These are phyloP conservation scores for Drosophila helvetica DNA, from an alignment of 2,888 invertebrate genomes.

Conservation along the genomic window DNA sequence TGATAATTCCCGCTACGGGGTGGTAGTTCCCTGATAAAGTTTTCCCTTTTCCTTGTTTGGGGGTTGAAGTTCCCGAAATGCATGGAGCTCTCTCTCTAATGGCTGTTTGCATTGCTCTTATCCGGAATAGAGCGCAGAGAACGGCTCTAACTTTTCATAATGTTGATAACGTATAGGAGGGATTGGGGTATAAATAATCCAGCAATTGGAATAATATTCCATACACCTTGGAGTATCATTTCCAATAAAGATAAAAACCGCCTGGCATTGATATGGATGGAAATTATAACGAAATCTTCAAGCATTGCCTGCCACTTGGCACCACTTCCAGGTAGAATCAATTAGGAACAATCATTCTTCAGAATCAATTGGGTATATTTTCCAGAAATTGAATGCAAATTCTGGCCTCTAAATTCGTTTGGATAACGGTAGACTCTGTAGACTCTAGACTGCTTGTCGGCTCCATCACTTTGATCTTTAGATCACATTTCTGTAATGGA, in stretches of 20 bases:
- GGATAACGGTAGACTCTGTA: too few relatives aligned
- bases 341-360: background rate
- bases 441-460: background rate
- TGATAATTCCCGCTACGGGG: constrained; percentile 28
- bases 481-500: too few relatives aligned
- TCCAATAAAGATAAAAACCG: too few relatives aligned
- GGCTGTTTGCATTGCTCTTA: constrained; percentile 24
- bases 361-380: too few relatives aligned
- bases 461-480: background rate
- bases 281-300: background rate
- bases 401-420: background rate
- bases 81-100: constrained; percentile 21
- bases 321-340: background rate
- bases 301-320: background rate
- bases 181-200: background rate
- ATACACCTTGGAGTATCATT: background rate
- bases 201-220: background rate
- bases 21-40: constrained; percentile 43
- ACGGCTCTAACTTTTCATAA: background rate
- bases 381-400: background rate
- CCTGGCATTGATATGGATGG: background rate
- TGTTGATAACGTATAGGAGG: background rate
- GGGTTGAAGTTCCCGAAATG: constrained; percentile 33
- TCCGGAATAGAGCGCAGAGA: constrained; percentile 1
- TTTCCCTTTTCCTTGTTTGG: constrained; percentile 22